A percentile compares a stretch with the other conserved stretches of the same genome.
phyloP scores from a whole-genome alignment of 92 coral and sea anemone species.

The Micromussa lordhowensis region DNA sequence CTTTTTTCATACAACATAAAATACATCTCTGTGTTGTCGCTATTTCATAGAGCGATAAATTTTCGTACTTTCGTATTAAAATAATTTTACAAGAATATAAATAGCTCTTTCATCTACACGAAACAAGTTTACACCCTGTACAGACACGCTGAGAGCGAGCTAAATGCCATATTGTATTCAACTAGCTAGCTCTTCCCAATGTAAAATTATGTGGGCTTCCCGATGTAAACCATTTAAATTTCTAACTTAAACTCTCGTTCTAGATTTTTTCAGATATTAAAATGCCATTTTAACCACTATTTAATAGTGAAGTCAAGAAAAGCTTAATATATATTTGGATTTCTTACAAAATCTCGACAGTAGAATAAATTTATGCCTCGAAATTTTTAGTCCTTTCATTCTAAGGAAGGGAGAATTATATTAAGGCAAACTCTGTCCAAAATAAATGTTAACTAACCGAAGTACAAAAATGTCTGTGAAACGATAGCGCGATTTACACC shows the following conservation, averaged over 20 bases:
- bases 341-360: background rate
- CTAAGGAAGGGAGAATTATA: background rate
- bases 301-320: conserved; percentile 11
- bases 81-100: conserved; percentile 46
- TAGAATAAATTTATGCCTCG: background rate
- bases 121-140: conserved; percentile 32
- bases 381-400: conserved; percentile 8
- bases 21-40: conserved; percentile 36
- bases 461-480: background rate
- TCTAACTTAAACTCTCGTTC: background rate
- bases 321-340: background rate
- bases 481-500: conserved; percentile 25
- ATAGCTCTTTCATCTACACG: conserved; percentile 22
- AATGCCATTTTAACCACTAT: conserved; percentile 8
- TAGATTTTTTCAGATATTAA: conserved; percentile 6
- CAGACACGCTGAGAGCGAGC: conserved; percentile 23
- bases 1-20: conserved; percentile 21
- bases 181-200: conserved; percentile 15
- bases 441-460: background rate
- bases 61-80: conserved; percentile 32
- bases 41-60: conserved; percentile 18
- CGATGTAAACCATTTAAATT: background rate
- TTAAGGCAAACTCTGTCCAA: background rate
- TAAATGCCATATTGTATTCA: conserved; percentile 6
- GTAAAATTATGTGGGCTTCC: background rate